Evolutionary conservation across 2,888 invertebrate species (phyloP), one percentile per base, ranked within the genome.

Genomic region (Drosophila pegasa): DNA sequence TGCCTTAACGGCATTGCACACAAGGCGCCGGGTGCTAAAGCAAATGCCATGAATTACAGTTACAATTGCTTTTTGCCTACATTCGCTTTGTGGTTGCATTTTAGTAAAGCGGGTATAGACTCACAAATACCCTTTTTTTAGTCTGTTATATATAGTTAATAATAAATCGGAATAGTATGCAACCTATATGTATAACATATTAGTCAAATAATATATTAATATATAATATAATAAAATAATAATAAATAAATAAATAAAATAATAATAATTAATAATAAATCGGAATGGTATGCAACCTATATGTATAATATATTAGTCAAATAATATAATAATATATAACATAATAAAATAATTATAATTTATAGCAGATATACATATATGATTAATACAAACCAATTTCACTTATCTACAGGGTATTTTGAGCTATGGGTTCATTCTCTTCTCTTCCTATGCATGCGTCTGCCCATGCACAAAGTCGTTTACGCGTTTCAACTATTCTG

Each of bases 1-100:
- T 9, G 10, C 10, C 33, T 57, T 63, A 71, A 58, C 63, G 55
- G 70, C 25, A 52, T 60, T 38, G 51, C 20, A 27, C 38, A 56
- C 29, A 59, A 59, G 20, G 12, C 20, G 47, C n/a, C 45, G 10
- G 27, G 7, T 18, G 56, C 65, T 61, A 57, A 43, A 27, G n/a
- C 4, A n/a, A 8, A 38, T 18, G n/a, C 12, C 35, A 27, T 40
- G 9, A 12, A 12, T n/a, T 33, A 29, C 18, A 50, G 22, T 41
- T 33, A n/a, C 14, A 1, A 6, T 20, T 25, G 7, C 12, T 8
- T 12, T n/a, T 8, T 12, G 12, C 14, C 16, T 29, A 16, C 27
- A 38, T 29, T 52, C 9, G 38, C 16, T 45, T 2, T 16, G 16
- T 18, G 45, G 16, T 5, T 6, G 0, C 16, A 25, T 1, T 16